Conservation (phyloP, 2,113 vertebrate species). For the Macquaria ambigua region DNA sequence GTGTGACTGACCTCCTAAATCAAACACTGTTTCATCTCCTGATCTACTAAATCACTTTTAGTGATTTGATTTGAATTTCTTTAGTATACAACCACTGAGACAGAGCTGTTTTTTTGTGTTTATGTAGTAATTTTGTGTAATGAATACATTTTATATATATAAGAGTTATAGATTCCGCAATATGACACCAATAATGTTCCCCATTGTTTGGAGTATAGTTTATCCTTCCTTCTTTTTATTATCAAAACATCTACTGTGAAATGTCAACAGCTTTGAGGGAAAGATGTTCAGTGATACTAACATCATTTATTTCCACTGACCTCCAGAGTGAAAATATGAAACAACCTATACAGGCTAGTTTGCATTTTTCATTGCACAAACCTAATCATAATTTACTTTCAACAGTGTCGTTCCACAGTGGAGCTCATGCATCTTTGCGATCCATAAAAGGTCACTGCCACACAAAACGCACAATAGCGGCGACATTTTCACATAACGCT, state of each 20-base stretch:
- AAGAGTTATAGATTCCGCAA: conserved; percentile 25
- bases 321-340: conserved; percentile 14
- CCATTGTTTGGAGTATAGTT: conserved; percentile 6
- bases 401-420: conserved; percentile 36
- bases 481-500: conserved; percentile 71
- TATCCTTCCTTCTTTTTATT: conserved; percentile 13
- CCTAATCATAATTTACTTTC: conserved; percentile 52
- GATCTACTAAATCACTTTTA: conserved; percentile 5
- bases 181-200: conserved; percentile 4
- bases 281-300: conserved; percentile 16
- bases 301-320: conserved; percentile 2
- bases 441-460: conserved; percentile 75
- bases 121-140: conserved; percentile 19
- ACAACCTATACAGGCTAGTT: conserved; percentile 25
- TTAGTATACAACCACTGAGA: background rate
- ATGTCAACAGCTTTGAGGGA: background rate
- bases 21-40: background rate
- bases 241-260: background rate
- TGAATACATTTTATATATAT: conserved; percentile 19
- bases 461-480: conserved; percentile 61
- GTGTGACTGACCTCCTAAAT: conserved; percentile 13
- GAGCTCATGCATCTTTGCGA: conserved; percentile 57
- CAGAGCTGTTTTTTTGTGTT: conserved; percentile 7
- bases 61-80: background rate
- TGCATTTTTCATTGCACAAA: conserved; percentile 46